phyloP scores from a whole-genome alignment of 2,113 vertebrate genomes.

The Lanius collurio region DNA sequence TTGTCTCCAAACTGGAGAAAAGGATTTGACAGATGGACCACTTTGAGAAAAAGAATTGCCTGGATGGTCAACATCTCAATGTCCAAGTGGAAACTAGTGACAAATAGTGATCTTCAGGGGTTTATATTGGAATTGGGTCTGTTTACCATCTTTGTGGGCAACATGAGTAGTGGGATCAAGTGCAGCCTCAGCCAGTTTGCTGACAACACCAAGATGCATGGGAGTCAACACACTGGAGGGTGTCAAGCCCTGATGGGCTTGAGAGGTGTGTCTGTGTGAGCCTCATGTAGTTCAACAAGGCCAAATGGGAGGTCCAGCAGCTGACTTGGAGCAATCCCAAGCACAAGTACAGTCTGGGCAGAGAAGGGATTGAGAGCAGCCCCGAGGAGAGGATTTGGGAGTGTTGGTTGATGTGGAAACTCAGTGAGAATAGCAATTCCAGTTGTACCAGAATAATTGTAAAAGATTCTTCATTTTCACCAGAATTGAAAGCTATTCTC shows the following conservation, averaged over 20 bases:
- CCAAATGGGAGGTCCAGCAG: fast-evolving
- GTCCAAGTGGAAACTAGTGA: neutral
- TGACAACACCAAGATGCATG: neutral
- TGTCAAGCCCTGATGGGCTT: neutral
- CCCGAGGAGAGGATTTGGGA: neutral
- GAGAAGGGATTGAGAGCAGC: neutral
- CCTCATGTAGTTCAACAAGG: neutral
- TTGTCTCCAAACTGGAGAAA: neutral
- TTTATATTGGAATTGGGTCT: neutral
- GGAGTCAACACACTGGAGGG: neutral
- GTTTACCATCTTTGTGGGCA: neutral
- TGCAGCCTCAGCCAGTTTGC: neutral
- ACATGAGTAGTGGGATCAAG: too few species aligned
- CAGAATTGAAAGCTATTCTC: neutral
- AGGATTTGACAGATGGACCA: neutral
- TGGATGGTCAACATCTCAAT: neutral
- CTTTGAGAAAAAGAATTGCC: neutral
- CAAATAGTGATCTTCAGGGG: neutral
- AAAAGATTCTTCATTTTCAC: neutral
- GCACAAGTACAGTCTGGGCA: neutral
- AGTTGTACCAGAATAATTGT: neutral
- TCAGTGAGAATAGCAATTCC: neutral
- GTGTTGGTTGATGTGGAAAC: neutral
- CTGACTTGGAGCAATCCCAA: neutral
- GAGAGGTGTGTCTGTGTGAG: neutral